phyloP scores from a whole-genome alignment of 2,797 vertebrate species.

The Petrocephalus schoutedeni region DNA sequence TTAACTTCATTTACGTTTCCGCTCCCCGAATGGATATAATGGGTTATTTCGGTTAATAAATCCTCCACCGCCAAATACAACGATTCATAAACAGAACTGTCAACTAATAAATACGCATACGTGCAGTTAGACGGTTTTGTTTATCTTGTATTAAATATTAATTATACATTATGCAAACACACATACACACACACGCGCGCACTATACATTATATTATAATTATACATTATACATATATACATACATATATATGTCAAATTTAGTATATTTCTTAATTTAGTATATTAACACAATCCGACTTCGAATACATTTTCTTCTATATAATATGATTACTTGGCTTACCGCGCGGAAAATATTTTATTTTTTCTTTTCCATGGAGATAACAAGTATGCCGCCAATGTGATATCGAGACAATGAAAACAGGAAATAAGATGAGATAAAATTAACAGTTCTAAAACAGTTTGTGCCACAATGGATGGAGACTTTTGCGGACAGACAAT shows the following conservation, averaged over 20 bases:
- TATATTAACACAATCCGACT: background rate
- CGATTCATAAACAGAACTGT: background rate
- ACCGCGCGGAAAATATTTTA: background rate
- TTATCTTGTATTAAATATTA: background rate
- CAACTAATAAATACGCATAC: background rate
- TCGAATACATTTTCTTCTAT: background rate
- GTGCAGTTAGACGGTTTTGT: background rate
- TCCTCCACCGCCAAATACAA: background rate
- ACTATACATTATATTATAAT: no score
- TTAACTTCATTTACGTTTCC: background rate
- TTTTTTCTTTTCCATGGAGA: slow-evolving; percentile 37
- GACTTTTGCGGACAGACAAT: slow-evolving; percentile 65
- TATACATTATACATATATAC: background rate
- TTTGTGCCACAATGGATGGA: slow-evolving; percentile 50
- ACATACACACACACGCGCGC: no score
- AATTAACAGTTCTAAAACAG: slow-evolving; percentile 57
- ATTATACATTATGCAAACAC: no score
- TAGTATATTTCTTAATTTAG: background rate
- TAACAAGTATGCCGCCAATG: slow-evolving; percentile 30
- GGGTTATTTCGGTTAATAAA: background rate
- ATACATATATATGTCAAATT: background rate
- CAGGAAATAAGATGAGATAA: slow-evolving; percentile 50
- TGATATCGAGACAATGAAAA: slow-evolving; percentile 45
- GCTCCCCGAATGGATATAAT: background rate
- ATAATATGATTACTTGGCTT: background rate